Evolutionary conservation across 2,888 invertebrate genomes (phyloP).

Genomic region (Sphaerophoria taeniata): DNA sequence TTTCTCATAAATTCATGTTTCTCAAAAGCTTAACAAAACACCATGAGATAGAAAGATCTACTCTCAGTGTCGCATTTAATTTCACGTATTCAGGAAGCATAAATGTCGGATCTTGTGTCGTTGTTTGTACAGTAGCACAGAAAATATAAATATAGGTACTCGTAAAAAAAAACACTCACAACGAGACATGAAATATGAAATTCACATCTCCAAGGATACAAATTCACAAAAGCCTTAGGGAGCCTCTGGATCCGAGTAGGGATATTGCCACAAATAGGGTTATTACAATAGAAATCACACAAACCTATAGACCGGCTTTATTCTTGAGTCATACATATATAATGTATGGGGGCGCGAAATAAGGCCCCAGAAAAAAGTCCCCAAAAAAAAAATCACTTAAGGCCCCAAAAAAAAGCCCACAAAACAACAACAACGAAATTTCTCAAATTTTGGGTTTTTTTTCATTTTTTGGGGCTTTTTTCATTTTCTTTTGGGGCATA

Average conservation of each 20-base stretch:
- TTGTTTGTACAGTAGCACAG: slow-evolving; percentile 37
- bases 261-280: too few species aligned
- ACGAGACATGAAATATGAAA: slow-evolving; percentile 57
- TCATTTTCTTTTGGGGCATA: too few species aligned
- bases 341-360: neutral
- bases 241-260: slow-evolving; percentile 17
- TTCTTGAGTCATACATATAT: neutral
- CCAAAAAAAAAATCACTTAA: too few species aligned
- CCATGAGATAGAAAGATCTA: slow-evolving; percentile 27
- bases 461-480: too few species aligned
- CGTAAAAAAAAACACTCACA: slow-evolving; percentile 13
- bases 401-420: too few species aligned
- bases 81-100: slow-evolving; percentile 70
- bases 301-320: slow-evolving; percentile 1
- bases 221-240: slow-evolving; percentile 21
- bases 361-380: too few species aligned
- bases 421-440: too few species aligned
- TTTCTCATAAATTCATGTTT: slow-evolving; percentile 18
- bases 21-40: slow-evolving; percentile 24
- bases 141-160: neutral
- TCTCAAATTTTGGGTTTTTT: too few species aligned
- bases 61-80: slow-evolving; percentile 53
- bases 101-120: slow-evolving; percentile 60
- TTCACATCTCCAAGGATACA: slow-evolving; percentile 53
- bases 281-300: slow-evolving; percentile 37